Evolutionary conservation across 2,888 invertebrate species (phyloP).

Genomic region (Hypena proboscidalis): DNA sequence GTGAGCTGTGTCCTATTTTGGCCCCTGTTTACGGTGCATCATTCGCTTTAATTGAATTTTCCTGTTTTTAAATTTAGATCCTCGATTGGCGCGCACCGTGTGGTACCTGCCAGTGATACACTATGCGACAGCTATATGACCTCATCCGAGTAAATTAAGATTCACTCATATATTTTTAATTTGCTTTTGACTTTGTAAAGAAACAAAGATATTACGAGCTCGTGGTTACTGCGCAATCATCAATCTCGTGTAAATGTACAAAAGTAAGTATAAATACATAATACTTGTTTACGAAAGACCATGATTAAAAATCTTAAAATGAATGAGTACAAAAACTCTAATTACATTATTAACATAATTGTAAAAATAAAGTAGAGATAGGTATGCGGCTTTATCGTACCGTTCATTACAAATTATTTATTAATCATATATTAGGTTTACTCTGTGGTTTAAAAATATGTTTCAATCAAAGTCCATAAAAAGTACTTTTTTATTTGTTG

Average conservation of each 20-base stretch:
- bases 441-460: too few species aligned
- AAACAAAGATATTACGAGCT: constrained; percentile 29
- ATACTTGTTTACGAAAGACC: constrained; percentile 46
- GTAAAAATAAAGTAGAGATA: too few species aligned
- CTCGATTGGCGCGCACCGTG: constrained; percentile 44
- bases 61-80: constrained; percentile 79
- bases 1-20: constrained; percentile 76
- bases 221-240: constrained; percentile 32
- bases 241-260: constrained; percentile 15
- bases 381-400: too few species aligned
- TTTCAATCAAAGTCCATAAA: too few species aligned
- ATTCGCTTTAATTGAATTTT: constrained; percentile 80
- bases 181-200: constrained; percentile 19
- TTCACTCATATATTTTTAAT: constrained; percentile 15
- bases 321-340: constrained; percentile 13
- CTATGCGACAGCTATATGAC: constrained; percentile 28
- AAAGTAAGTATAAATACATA: constrained; percentile 26
- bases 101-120: constrained; percentile 34
- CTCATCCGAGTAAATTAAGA: constrained; percentile 31
- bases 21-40: constrained; percentile 78
- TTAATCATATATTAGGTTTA: too few species aligned
- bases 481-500: too few species aligned
- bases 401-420: too few species aligned
- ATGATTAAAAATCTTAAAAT: constrained; percentile 41
- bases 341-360: too few species aligned